Conservation (phyloP, 2,888 invertebrate species). For the Caenorhabditis afra region DNA sequence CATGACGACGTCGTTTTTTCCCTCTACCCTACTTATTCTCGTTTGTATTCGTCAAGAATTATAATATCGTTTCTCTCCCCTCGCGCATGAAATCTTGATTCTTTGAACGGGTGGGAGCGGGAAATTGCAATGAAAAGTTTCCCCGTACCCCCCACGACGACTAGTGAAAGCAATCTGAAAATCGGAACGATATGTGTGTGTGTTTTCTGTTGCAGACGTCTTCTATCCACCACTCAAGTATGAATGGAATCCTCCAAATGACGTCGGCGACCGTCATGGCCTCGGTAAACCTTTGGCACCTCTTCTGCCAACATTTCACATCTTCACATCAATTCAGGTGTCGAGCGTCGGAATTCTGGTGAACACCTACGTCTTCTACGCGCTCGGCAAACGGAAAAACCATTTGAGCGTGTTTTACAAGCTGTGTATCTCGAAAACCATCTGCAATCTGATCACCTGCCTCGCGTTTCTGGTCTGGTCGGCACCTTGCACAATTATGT, state of each 20-base stretch:
- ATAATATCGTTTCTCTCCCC: constrained; percentile 43
- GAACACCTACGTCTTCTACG: constrained; percentile 28
- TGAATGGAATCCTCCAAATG: constrained; percentile 41
- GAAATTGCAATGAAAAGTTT: constrained; percentile 21
- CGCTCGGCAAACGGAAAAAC: constrained; percentile 17
- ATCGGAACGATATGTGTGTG: constrained; percentile 11
- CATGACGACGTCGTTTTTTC: constrained; percentile 44
- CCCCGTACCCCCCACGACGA: too few relatives aligned
- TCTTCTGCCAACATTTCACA: background rate
- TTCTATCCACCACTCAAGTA: constrained; percentile 6
- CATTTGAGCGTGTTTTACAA: constrained; percentile 34
- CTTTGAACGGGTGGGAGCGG: constrained; percentile 8
- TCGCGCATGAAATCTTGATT: constrained; percentile 44
- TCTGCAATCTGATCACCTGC: constrained; percentile 50
- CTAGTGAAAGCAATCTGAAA: too few relatives aligned
- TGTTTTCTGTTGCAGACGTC: constrained; percentile 7
- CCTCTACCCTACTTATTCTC: constrained; percentile 22
- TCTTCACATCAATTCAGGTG: constrained; percentile 19
- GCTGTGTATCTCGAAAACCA: constrained; percentile 51
- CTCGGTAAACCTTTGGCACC: too few relatives aligned
- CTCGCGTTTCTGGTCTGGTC: constrained; percentile 39
- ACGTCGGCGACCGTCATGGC: constrained; percentile 36
- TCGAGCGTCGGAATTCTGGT: constrained; percentile 27
- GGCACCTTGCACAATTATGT: constrained; percentile 43
- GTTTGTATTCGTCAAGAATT: constrained; percentile 30